Evolutionary conservation across 2,113 vertebrate species (phyloP).

Genomic region (Macroglossus sobrinus): DNA sequence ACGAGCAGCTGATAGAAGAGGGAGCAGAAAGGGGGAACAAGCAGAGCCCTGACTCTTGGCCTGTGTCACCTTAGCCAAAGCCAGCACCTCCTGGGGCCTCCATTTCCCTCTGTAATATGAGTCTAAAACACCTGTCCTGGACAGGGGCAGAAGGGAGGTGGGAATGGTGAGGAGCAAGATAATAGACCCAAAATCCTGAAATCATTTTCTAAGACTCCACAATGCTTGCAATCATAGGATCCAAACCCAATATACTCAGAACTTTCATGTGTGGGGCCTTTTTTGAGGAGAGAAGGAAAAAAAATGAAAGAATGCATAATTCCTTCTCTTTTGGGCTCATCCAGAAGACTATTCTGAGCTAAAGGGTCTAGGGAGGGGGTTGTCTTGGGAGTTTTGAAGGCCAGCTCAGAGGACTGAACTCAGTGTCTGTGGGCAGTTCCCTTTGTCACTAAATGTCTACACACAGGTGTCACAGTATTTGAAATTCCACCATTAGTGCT

Average conservation of each 20-base stretch:
- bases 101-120: neutral
- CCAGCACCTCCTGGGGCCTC: neutral
- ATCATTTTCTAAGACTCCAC: neutral
- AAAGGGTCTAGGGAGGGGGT: neutral
- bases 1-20: neutral
- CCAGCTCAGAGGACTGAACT: neutral
- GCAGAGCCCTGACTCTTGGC: neutral
- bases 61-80: neutral
- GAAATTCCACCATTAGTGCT: neutral
- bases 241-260: neutral
- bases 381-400: neutral
- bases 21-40: neutral
- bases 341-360: neutral
- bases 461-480: neutral
- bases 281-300: neutral
- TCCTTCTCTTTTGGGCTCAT: neutral
- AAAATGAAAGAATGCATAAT: neutral
- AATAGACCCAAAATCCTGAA: neutral
- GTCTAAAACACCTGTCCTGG: neutral
- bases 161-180: neutral
- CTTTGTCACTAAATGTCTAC: neutral
- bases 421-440: neutral
- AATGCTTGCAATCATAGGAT: neutral
- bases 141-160: no score
- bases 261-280: neutral